Evolutionary conservation across 2,797 vertebrate species (phyloP), one percentile per base, ranked within the genome.

Genomic region (Pelobates cultripes): DNA sequence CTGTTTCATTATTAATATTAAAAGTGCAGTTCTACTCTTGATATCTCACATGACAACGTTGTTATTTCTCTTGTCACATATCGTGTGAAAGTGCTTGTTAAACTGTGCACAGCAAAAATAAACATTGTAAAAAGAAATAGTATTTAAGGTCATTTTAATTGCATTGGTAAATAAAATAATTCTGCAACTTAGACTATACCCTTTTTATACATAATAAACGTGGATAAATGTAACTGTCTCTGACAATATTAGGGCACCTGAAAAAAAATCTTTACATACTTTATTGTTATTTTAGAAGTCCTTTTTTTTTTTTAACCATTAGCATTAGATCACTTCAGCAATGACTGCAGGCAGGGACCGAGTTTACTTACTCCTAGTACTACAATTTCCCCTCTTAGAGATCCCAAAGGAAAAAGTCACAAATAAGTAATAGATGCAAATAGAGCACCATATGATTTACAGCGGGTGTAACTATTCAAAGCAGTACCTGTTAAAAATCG

Each of bases 401-500:
- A 9, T 70, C 68, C 68, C 41, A 70, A 44, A 40, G 68, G 68
- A 44, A 6, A 57, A 43, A 4, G 42, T 44, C 13, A 70, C 14
- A 70, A 8, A 44, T 44, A 43, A 8, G 13, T 45, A 70, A 70
- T 44, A 45, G 3, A 70, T 44, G 43, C 42, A 70, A 15, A 70
- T 70, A 13, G 43, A 14, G 44, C 44, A 42, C 68, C 13, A 45
- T 45, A 44, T 70, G 43, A 70, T 70, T 70, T 42, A 70, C 68
- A 70, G 4, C 7, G 68, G 42, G 42, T 70, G 68, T 15, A 70
- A 70, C 68, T 70, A 15, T 44, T 15, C 13, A 7, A 68, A 42
- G 66, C 40, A 68, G 7, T 13, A 4, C 42, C 42, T 10, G 42
- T 6, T 68, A n/a, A 40, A 28, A 8, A 70, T 40, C 47, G 47